phyloP scores from a whole-genome alignment of 2,797 vertebrate genomes.

The Phyllotis vaccarum region DNA sequence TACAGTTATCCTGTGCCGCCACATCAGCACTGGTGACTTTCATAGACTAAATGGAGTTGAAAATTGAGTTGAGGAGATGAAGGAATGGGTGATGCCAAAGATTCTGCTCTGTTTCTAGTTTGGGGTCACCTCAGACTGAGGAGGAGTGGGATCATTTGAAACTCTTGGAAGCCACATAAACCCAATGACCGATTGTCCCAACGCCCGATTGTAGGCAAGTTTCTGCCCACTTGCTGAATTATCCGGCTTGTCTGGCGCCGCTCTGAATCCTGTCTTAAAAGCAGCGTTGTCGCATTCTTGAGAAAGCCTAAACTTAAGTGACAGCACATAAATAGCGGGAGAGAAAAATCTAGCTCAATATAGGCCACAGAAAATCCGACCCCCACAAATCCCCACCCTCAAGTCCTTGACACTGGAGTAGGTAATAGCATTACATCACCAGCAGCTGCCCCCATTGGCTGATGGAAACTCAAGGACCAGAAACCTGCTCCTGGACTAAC shows the following conservation, averaged over 20 bases:
- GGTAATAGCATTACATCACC: conserved; percentile 79
- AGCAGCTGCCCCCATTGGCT: conserved; percentile 72
- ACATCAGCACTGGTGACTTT: background rate
- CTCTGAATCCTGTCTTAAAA: conserved; percentile 78
- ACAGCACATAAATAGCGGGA: conserved; percentile 81
- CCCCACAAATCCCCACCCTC: conserved; percentile 71
- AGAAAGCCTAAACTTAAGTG: conserved; percentile 79
- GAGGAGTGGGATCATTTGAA: conserved; percentile 15
- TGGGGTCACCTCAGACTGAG: conserved; percentile 38
- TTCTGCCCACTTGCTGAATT: conserved; percentile 62
- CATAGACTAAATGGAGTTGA: background rate
- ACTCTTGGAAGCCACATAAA: conserved; percentile 51
- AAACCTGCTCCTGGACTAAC: conserved; percentile 72
- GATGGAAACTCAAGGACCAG: conserved; percentile 61
- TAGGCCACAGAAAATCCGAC: conserved; percentile 76
- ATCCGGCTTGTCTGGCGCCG: conserved; percentile 59
- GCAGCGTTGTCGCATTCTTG: conserved; percentile 64
- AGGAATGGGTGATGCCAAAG: background rate
- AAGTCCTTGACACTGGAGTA: conserved; percentile 63
- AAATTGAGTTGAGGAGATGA: background rate
- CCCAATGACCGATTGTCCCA: conserved; percentile 8
- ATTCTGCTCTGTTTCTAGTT: background rate
- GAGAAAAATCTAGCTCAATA: conserved; percentile 80
- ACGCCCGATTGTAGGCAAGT: conserved; percentile 40
- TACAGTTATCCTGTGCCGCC: background rate